A percentile compares a stretch with the other conserved stretches of the same genome.
These are phyloP conservation scores for Sprattus sprattus DNA, from an alignment of 2,113 vertebrate genomes.

Conservation along the genomic window DNA sequence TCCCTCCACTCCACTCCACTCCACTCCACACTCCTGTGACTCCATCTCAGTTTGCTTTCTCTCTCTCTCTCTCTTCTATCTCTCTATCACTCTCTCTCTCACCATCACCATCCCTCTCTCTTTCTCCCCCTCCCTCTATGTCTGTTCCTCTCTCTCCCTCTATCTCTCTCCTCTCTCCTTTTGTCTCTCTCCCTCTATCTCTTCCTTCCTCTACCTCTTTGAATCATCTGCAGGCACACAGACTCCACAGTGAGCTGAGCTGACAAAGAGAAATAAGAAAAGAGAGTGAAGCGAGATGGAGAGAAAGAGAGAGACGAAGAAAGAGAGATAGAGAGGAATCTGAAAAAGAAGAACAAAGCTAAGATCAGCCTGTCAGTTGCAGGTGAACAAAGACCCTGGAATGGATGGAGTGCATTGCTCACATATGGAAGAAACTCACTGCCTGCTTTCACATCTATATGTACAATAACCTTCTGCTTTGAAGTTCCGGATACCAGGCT, in stretches of 20 bases:
- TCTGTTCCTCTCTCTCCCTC: neutral
- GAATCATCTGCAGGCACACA: too few relatives aligned
- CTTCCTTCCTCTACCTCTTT: neutral
- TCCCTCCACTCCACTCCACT: too few relatives aligned
- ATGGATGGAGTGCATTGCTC: constrained; percentile 9
- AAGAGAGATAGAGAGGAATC: constrained; percentile 44
- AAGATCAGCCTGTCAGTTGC: constrained; percentile 34
- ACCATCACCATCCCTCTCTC: neutral
- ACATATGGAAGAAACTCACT: constrained; percentile 28
- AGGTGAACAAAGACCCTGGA: constrained; percentile 32
- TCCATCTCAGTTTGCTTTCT: too few relatives aligned
- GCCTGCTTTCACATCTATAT: constrained; percentile 29
- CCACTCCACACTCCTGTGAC: too few relatives aligned
- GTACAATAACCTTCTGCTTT: constrained; percentile 9
- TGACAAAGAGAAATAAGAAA: neutral
- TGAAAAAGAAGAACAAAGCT: constrained; percentile 39
- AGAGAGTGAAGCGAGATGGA: constrained; percentile 16
- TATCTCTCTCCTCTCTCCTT: too few relatives aligned
- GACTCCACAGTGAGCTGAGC: neutral
- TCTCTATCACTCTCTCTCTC: neutral
- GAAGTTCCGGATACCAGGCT: neutral
- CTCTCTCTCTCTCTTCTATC: too few relatives aligned
- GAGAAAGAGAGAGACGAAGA: neutral
- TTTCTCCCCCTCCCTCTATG: neutral
- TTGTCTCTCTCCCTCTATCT: neutral